Base-by-base conservation (phyloP, 2,797 vertebrate species). In the Sebastes variabilis region DNA sequence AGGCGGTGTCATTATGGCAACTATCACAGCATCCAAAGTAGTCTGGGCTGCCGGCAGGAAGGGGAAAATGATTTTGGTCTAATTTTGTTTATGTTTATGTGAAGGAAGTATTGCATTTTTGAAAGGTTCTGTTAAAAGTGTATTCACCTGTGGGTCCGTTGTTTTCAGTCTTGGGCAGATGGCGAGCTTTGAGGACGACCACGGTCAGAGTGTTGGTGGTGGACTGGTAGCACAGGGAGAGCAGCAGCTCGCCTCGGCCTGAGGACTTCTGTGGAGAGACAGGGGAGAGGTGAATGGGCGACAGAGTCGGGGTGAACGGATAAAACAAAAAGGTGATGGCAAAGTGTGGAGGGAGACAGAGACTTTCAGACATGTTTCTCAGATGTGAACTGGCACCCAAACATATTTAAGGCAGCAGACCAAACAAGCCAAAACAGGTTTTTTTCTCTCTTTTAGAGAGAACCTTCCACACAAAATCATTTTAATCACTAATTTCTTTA, bases 141-240 rank as follows among this genome's bases (percentile, higher is more conserved):
- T 2, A n/a, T 6, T 4, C 82, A 99, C 98, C 98, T 96, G 97
- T 97, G 75, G 98, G 97, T 87, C 97, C 96, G n/a, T 96, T 97
- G 86, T 96, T 96, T 82, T 99, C 98, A 36, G 95, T 95, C 92
- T 97, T 98, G 67, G 98, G 98, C 83, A 99, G 94, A 86, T 99
- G 98, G n/a, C 98, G 97, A 25, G 98, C 98, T 94, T 99, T 99
- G 84, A 99, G 96, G 73, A 99, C 98, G 80, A 99, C 98, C 79
- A 99, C 98, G 14, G 97, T 99, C 86, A 99, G 96, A 5, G 97
- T 98, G 81, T 98, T 99, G 84, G 97, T 99, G 81, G 97, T 98
- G 67, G 98, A 99, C 90, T 99, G 98, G 92, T 99, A 99, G 87
- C 98, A 99, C 72, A 99, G 96, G 69, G 98, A 99, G 30, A 99